phyloP scores from a whole-genome alignment of 2,888 invertebrate genomes.

The Zygaena filipendulae region DNA sequence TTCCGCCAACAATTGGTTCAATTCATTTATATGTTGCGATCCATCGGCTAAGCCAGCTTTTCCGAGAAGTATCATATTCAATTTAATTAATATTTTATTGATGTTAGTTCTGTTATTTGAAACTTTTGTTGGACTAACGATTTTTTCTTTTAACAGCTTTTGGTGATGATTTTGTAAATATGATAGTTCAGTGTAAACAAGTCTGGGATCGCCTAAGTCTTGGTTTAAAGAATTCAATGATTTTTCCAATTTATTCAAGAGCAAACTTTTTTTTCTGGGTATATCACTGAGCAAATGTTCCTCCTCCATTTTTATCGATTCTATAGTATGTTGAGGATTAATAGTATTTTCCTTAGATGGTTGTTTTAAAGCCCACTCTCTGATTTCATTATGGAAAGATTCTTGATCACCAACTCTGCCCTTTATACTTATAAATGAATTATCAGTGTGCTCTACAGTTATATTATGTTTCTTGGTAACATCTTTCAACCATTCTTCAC shows the following conservation, averaged over 20 bases:
- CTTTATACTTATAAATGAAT: conserved; percentile 49
- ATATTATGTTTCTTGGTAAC: conserved; percentile 36
- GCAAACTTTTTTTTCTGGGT: conserved; percentile 39
- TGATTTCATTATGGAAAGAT: conserved; percentile 54
- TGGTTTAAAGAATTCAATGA: conserved; percentile 44
- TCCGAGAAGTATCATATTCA: conserved; percentile 70
- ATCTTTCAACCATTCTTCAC: conserved; percentile 48
- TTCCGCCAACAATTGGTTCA: conserved; percentile 39
- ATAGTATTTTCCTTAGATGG: conserved; percentile 11
- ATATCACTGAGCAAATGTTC: conserved; percentile 20
- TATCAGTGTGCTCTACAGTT: conserved; percentile 39
- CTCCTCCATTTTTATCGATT: conserved; percentile 6
- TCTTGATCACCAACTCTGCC: conserved; percentile 61
- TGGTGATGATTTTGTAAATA: conserved; percentile 49
- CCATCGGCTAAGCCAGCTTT: conserved; percentile 69
- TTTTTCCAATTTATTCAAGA: conserved; percentile 33
- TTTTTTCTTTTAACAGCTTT: conserved; percentile 39
- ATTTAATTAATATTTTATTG: conserved; percentile 47
- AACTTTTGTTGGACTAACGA: conserved; percentile 34
- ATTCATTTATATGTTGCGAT: conserved; percentile 42
- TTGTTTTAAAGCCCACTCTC: conserved; percentile 37
- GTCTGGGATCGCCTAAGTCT: conserved; percentile 60
- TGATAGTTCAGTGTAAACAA: conserved; percentile 46
- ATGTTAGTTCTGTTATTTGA: conserved; percentile 41
- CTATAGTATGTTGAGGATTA: conserved; percentile 18